A percentile compares a stretch with the other conserved stretches of the same genome.
These are phyloP conservation scores for Panagrolaimus sp. DNA, from an alignment of 1,140 invertebrate species.

Conservation along the genomic window DNA sequence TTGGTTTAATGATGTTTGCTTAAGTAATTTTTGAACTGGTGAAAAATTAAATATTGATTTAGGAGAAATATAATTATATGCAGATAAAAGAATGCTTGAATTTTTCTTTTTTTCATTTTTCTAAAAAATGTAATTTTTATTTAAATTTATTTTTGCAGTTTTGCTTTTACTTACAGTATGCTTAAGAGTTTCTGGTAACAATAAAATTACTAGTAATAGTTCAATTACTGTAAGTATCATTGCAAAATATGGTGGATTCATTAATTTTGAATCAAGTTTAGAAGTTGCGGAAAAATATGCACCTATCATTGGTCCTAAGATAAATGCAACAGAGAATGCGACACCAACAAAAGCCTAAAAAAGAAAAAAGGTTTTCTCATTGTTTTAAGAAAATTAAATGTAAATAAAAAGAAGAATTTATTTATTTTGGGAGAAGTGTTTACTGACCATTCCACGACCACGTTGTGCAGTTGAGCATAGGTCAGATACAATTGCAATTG, in stretches of 20 bases:
- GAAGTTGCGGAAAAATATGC: constrained; percentile 73
- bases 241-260: constrained; percentile 78
- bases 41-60: constrained; percentile 66
- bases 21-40: constrained; percentile 59
- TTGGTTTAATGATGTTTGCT: constrained; percentile 58
- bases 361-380: no score
- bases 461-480: constrained; percentile 73
- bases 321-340: constrained; percentile 93
- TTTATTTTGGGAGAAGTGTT: not conserved
- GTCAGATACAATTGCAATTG: constrained; percentile 91
- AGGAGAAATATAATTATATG: constrained; percentile 68
- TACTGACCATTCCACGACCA: constrained; percentile 82
- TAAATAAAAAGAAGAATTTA: not conserved
- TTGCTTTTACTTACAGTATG: constrained; percentile 10
- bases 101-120: not conserved
- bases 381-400: not conserved
- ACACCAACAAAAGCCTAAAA: constrained; percentile 85
- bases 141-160: no score
- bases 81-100: constrained; percentile 8
- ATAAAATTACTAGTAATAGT: constrained; percentile 71
- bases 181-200: constrained; percentile 75
- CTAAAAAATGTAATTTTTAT: no score
- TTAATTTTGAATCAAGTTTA: constrained; percentile 67
- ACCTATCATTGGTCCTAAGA: constrained; percentile 87
- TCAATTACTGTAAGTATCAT: constrained; percentile 72